These are phyloP conservation scores for Lagodon rhomboides DNA, from an alignment of 2,797 vertebrate species.

Conservation along the genomic window DNA sequence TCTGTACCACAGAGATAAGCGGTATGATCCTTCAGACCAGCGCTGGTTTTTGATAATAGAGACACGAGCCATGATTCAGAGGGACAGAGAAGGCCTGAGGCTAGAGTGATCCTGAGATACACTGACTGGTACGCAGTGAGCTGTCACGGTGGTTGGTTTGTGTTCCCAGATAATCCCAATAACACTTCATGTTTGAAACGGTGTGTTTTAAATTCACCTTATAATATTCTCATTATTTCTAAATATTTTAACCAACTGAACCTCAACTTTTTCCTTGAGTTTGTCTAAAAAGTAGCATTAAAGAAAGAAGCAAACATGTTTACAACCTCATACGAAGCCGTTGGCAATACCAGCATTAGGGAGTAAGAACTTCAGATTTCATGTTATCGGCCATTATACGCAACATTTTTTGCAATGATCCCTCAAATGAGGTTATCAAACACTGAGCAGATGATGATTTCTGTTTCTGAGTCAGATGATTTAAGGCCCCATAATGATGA, in stretches of 20 bases:
- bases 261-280: background rate
- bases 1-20: constrained; percentile 36
- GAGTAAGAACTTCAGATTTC: too few species aligned
- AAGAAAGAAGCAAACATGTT: constrained; percentile 1
- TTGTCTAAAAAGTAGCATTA: background rate
- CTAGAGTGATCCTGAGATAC: constrained; percentile 56
- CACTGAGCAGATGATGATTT: background rate
- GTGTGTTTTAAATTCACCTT: background rate
- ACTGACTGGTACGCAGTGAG: constrained; percentile 46
- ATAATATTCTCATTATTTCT: background rate
- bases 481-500: background rate
- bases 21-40: constrained; percentile 32
- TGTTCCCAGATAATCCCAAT: constrained; percentile 9
- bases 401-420: background rate
- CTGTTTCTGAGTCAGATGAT: background rate
- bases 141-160: constrained; percentile 28
- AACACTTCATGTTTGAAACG: background rate
- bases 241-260: background rate
- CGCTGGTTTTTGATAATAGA: constrained; percentile 55
- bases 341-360: too few species aligned
- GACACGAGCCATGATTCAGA: constrained; percentile 52
- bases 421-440: too few species aligned
- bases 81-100: constrained; percentile 67
- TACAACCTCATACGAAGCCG: background rate
- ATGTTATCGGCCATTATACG: background rate